Evolutionary conservation across 2,888 invertebrate genomes (phyloP).

Genomic region (Scaeva pyrastri): DNA sequence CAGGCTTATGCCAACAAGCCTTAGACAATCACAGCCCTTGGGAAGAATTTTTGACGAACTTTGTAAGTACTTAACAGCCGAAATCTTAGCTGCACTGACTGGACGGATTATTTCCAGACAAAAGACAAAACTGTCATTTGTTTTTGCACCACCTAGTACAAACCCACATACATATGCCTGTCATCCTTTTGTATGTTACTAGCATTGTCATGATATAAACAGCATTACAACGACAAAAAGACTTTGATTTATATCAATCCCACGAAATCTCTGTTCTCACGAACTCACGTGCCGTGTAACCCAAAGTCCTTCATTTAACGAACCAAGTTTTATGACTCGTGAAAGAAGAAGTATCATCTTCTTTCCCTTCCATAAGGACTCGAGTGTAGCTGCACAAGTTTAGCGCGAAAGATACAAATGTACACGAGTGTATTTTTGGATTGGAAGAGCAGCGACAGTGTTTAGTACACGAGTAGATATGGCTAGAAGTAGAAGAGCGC

Average conservation of each 20-base stretch:
- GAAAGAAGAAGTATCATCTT: constrained; percentile 44
- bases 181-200: neutral
- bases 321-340: constrained; percentile 73
- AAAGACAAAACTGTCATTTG: too few relatives aligned
- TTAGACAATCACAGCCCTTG: too few relatives aligned
- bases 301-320: constrained; percentile 70
- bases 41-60: too few relatives aligned
- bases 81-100: too few relatives aligned
- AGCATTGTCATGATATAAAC: constrained; percentile 11
- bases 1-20: too few relatives aligned
- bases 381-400: neutral
- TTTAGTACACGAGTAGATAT: too few relatives aligned
- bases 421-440: neutral
- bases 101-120: too few relatives aligned
- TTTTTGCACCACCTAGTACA: too few relatives aligned
- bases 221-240: neutral
- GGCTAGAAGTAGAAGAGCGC: neutral
- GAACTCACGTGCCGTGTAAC: constrained; percentile 63
- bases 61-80: too few relatives aligned
- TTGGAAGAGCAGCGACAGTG: neutral
- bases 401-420: neutral
- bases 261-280: constrained; percentile 51
- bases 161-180: too few relatives aligned
- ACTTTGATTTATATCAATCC: constrained; percentile 67
- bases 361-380: neutral